A percentile compares a stretch with the other conserved stretches of the same genome.
phyloP scores from a whole-genome alignment of 2,113 vertebrate genomes.

The Labeo catla region DNA sequence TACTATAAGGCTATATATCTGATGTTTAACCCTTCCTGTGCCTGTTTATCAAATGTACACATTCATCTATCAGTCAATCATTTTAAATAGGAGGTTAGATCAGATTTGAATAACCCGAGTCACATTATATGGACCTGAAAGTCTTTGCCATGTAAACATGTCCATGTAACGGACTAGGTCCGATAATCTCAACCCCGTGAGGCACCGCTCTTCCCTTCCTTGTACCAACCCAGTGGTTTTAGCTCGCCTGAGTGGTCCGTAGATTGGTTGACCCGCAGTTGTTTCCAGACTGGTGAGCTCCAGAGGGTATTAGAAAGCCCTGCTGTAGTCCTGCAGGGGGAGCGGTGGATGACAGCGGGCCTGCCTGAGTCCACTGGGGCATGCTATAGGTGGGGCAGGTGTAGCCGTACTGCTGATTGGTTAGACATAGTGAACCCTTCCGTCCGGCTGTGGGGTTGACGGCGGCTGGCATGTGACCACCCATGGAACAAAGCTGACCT shows the following conservation, averaged over 20 bases:
- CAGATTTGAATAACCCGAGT: constrained; percentile 15
- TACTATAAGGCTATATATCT: constrained; percentile 19
- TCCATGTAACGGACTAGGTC: constrained; percentile 11
- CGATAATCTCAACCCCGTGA: neutral
- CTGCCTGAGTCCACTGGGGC: constrained; percentile 81
- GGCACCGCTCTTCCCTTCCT: neutral
- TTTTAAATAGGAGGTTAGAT: constrained; percentile 5
- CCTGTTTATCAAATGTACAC: constrained; percentile 31
- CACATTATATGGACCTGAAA: constrained; percentile 33
- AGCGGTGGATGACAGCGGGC: constrained; percentile 78
- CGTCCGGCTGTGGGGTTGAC: constrained; percentile 85
- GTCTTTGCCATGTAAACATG: constrained; percentile 25
- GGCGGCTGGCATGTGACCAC: constrained; percentile 81
- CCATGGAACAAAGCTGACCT: constrained; percentile 86
- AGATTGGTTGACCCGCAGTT: constrained; percentile 87
- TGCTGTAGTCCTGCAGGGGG: constrained; percentile 75
- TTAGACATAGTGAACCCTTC: constrained; percentile 86
- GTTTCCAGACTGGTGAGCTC: constrained; percentile 84
- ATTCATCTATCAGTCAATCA: constrained; percentile 13
- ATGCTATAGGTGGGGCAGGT: constrained; percentile 78
- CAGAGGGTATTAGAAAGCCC: constrained; percentile 84
- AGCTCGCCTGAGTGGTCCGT: constrained; percentile 85
- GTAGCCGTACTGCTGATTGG: constrained; percentile 81
- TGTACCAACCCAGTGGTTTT: constrained; percentile 32
- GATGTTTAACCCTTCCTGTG: constrained; percentile 15